These are phyloP conservation scores for Drosophila repleta DNA, from an alignment of 1,140 invertebrate species.

Conservation along the genomic window DNA sequence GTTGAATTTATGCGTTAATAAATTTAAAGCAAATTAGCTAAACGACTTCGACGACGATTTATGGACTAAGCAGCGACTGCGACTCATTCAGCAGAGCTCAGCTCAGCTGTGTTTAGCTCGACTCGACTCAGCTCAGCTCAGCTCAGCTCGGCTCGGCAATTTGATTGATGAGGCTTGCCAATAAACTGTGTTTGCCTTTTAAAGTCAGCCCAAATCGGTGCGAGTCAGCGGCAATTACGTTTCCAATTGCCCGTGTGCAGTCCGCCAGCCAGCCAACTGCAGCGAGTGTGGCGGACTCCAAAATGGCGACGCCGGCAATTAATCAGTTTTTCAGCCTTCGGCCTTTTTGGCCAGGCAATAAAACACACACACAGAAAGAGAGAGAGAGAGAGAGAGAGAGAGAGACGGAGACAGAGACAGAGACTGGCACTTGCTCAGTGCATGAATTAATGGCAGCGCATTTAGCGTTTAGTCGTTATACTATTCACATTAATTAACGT, in stretches of 20 bases:
- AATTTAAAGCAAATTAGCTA: slow-evolving; percentile 78
- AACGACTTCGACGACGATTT: slow-evolving; percentile 68
- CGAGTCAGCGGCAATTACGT: slow-evolving; percentile 32
- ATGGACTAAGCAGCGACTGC: slow-evolving; percentile 54
- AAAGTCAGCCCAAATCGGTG: slow-evolving; percentile 44
- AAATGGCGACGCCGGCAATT: slow-evolving; percentile 32
- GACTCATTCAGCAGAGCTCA: neutral
- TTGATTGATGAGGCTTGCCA: slow-evolving; percentile 58
- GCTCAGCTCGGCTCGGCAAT: slow-evolving; percentile 13
- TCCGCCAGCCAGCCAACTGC: neutral
- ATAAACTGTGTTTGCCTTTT: slow-evolving; percentile 42
- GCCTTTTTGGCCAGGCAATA: slow-evolving; percentile 15
- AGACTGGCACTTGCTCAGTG: neutral
- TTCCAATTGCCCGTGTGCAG: slow-evolving; percentile 1
- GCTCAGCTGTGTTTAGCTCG: no score
- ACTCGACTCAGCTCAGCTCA: slow-evolving; percentile 2
- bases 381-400: neutral
- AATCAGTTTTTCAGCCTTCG: slow-evolving; percentile 28
- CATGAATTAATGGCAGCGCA: slow-evolving; percentile 1
- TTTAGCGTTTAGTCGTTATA: neutral
- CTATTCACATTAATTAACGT: slow-evolving; percentile 12
- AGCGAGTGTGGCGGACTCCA: slow-evolving; percentile 1
- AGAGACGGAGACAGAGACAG: no score
- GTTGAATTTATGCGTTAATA: slow-evolving; percentile 78
- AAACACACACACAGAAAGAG: neutral